Evolutionary conservation across 2,113 vertebrate genomes (phyloP).

Genomic region (Lontra canadensis): DNA sequence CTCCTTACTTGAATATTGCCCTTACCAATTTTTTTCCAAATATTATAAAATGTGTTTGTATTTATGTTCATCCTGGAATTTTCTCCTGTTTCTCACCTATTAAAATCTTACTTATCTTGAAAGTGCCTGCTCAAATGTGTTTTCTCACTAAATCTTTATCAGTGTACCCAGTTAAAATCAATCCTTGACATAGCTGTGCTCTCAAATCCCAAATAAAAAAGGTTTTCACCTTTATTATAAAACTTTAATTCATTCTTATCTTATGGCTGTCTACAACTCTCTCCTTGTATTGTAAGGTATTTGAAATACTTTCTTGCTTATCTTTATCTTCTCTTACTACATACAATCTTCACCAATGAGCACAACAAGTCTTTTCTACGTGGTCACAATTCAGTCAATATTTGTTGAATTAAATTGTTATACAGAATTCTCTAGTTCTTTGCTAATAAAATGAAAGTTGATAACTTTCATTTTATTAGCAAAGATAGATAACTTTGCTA

Average conservation of each 20-base stretch:
- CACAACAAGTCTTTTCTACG: not conserved
- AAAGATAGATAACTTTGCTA: too few species aligned
- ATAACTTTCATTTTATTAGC: too few species aligned
- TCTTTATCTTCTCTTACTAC: not conserved
- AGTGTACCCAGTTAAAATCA: not conserved
- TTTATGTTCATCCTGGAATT: not conserved
- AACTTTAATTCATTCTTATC: not conserved
- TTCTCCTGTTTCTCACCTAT: not conserved
- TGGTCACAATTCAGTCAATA: not conserved
- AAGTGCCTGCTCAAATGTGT: not conserved
- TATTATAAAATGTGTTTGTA: not conserved
- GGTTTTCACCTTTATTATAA: not conserved
- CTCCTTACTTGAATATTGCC: not conserved
- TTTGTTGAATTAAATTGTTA: constrained; percentile 21
- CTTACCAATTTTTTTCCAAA: not conserved
- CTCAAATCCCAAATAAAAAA: too few species aligned
- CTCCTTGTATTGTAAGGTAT: not conserved
- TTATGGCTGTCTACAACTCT: not conserved
- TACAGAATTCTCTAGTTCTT: not conserved
- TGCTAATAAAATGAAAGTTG: constrained; percentile 3
- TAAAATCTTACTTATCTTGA: constrained; percentile 12
- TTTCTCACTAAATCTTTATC: not conserved
- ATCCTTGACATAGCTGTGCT: not conserved
- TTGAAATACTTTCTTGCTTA: constrained; percentile 19
- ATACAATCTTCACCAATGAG: not conserved